These are phyloP conservation scores for Anabas testudineus DNA, from an alignment of 2,797 vertebrate species.

Conservation along the genomic window DNA sequence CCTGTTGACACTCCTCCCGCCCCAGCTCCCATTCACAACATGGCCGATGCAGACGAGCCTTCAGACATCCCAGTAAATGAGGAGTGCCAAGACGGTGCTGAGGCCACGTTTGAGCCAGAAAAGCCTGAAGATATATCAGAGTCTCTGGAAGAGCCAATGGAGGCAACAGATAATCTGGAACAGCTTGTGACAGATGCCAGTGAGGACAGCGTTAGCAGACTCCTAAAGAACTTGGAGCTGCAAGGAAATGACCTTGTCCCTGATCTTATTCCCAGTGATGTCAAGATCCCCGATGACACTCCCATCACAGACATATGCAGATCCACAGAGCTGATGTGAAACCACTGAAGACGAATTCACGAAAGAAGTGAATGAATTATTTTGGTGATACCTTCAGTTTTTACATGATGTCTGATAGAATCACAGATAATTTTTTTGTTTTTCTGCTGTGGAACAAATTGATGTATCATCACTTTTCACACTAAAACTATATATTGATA, in stretches of 20 bases:
- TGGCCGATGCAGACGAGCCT: constrained; percentile 31
- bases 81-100: constrained; percentile 29
- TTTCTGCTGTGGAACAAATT: constrained; percentile 22
- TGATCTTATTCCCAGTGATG: constrained; percentile 73
- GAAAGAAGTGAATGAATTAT: constrained; percentile 37
- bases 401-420: constrained; percentile 48
- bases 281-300: constrained; percentile 53
- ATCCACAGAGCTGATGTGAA: constrained; percentile 71
- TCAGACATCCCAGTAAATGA: constrained; percentile 29
- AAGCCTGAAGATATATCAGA: constrained; percentile 37
- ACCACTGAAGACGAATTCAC: constrained; percentile 16
- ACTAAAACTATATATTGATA: constrained; percentile 9
- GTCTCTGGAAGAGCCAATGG: constrained; percentile 31
- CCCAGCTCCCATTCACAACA: constrained; percentile 21
- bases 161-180: constrained; percentile 53
- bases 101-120: constrained; percentile 35
- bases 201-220: constrained; percentile 55
- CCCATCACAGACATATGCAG: constrained; percentile 50
- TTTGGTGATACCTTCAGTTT: constrained; percentile 46
- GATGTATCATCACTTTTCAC: constrained; percentile 14
- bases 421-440: constrained; percentile 25
- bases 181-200: constrained; percentile 56
- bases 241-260: constrained; percentile 66
- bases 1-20: constrained; percentile 30
- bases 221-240: constrained; percentile 65